Conservation (phyloP, 2,113 vertebrate species). For the Xiphophorus maculatus region DNA sequence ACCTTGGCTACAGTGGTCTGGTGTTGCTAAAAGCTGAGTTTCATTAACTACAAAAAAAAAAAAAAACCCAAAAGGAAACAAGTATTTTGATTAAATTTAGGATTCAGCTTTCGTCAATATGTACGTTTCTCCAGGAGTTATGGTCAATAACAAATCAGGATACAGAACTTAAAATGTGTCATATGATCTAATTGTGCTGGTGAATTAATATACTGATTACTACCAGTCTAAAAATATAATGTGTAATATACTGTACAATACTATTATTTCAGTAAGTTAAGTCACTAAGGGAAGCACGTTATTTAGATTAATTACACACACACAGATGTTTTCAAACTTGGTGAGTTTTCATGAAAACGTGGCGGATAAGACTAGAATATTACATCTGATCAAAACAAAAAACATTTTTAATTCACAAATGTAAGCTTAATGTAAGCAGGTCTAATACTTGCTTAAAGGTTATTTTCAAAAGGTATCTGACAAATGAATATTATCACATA, state of each 20-base stretch:
- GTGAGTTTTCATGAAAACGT: too few relatives aligned
- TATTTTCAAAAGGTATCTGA: background rate
- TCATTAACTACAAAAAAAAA: background rate
- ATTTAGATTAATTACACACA: background rate
- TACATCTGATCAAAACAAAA: background rate
- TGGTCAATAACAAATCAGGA: too few relatives aligned
- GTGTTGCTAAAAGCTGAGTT: background rate
- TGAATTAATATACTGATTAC: background rate
- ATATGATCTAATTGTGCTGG: too few relatives aligned
- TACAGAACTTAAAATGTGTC: too few relatives aligned
- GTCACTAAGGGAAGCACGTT: background rate
- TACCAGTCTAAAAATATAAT: background rate
- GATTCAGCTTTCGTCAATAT: too few relatives aligned
- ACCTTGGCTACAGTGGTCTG: background rate
- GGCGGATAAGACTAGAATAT: background rate
- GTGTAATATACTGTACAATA: too few relatives aligned
- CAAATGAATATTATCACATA: background rate
- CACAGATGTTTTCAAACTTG: too few relatives aligned
- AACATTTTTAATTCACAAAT: background rate
- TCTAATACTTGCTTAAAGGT: background rate
- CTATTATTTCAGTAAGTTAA: too few relatives aligned
- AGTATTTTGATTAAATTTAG: background rate
- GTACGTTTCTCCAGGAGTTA: too few relatives aligned
- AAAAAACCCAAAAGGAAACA: background rate
- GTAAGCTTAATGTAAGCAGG: background rate